Evolutionary conservation across 2,797 vertebrate genomes (phyloP).

Genomic region (Sitta carolinensis): DNA sequence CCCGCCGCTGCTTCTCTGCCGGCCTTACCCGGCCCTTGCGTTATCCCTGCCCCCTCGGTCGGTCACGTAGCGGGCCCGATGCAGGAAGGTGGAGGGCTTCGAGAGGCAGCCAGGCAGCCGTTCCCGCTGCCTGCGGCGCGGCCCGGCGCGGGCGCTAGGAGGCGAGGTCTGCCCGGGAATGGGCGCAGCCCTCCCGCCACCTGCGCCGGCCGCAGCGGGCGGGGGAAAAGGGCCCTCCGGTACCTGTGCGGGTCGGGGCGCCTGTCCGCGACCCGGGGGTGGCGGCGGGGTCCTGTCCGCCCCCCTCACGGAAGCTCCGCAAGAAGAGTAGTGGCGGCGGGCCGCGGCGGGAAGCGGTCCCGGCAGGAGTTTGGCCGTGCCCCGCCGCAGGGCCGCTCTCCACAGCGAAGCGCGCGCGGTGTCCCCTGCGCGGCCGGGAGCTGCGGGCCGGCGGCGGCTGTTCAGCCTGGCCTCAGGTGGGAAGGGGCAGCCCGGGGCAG

Average conservation of each 20-base stretch:
- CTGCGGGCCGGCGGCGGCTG: background rate
- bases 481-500: rapidly evolving
- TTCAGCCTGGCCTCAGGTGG: rapidly evolving
- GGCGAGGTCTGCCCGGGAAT: slow-evolving; percentile 37
- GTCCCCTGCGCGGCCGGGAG: background rate
- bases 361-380: background rate
- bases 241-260: background rate
- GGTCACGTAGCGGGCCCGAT: background rate
- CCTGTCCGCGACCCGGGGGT: no score
- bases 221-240: background rate
- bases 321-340: background rate
- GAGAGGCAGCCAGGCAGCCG: background rate
- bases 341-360: background rate
- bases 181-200: background rate
- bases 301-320: background rate
- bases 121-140: background rate
- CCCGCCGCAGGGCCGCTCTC: background rate
- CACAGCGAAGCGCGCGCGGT: background rate
- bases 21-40: background rate
- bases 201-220: background rate
- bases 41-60: background rate
- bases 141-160: slow-evolving; percentile 34
- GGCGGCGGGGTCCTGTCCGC: background rate
- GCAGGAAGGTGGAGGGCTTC: background rate
- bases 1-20: background rate